Evolutionary conservation across 2,797 vertebrate species (phyloP).

Genomic region (Siniperca undulata): DNA sequence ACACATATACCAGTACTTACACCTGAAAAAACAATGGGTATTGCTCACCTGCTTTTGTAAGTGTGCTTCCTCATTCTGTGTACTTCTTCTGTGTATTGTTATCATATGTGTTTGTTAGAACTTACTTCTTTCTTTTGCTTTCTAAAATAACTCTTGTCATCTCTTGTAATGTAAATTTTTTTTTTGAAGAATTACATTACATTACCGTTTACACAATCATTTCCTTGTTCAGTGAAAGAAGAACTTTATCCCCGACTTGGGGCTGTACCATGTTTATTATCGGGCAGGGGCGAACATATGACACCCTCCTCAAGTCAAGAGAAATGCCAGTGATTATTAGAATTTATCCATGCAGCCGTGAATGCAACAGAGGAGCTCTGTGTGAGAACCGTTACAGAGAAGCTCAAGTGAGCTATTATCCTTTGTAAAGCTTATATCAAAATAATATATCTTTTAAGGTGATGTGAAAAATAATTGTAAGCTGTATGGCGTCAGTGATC

Average conservation of each 20-base stretch:
- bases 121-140: constrained; percentile 26
- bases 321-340: constrained; percentile 20
- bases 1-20: neutral
- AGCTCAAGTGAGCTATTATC: neutral
- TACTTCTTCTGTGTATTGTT: constrained; percentile 21
- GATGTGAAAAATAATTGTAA: neutral
- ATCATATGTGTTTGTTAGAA: constrained; percentile 1
- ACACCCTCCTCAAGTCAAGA: constrained; percentile 10
- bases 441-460: neutral
- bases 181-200: neutral
- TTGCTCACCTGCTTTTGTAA: constrained; percentile 16
- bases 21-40: constrained; percentile 33
- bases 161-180: neutral
- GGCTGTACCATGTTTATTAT: neutral
- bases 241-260: neutral
- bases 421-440: neutral
- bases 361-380: constrained; percentile 1
- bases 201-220: neutral
- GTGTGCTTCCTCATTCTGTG: constrained; percentile 48
- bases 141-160: neutral
- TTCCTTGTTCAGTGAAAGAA: constrained; percentile 14
- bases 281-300: neutral
- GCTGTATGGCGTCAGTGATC: neutral
- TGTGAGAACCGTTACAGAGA: neutral
- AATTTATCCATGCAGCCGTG: constrained; percentile 14